Percentiles rank a stretch among this genome's conserved stretches.
Evolutionary conservation across 2,888 invertebrate genomes (phyloP).

Genomic region (Metalampra italica): DNA sequence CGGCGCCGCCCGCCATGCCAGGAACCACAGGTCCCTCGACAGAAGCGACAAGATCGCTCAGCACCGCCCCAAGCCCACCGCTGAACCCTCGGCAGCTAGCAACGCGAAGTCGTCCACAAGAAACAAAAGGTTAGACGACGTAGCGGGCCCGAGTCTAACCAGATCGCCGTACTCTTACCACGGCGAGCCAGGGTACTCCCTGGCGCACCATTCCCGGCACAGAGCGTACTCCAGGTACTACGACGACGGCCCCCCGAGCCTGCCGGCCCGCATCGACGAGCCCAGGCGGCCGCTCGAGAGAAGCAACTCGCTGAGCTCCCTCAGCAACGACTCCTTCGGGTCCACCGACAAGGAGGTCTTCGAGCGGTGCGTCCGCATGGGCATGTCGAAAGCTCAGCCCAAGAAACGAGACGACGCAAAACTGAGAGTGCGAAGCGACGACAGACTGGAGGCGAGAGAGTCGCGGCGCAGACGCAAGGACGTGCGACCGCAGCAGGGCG

Average conservation of each 20-base stretch:
- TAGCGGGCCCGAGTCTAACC: conserved; percentile 16
- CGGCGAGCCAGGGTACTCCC: conserved; percentile 21
- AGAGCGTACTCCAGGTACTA: conserved; percentile 20
- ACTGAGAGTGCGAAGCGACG: conserved; percentile 41
- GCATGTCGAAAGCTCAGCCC: conserved; percentile 74
- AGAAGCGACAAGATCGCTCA: conserved; percentile 40
- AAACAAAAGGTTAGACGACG: conserved; percentile 27
- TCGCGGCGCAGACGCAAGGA: conserved; percentile 5
- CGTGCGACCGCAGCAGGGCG: conserved; percentile 20
- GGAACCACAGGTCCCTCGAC: conserved; percentile 46
- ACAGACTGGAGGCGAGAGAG: conserved; percentile 24
- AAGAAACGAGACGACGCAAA: conserved; percentile 26
- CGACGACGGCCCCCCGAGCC: conserved; percentile 41
- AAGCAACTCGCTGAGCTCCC: conserved; percentile 53
- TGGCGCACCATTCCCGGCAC: conserved; percentile 22
- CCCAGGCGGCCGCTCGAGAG: conserved; percentile 25
- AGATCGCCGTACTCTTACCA: conserved; percentile 32
- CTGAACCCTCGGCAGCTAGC: conserved; percentile 38
- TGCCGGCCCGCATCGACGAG: conserved; percentile 39
- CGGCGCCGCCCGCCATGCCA: conserved; percentile 21
- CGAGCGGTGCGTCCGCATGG: conserved; percentile 87
- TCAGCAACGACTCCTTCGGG: conserved; percentile 75
- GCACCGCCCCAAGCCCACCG: conserved; percentile 30
- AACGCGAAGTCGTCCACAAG: conserved; percentile 29
- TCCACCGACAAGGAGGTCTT: conserved; percentile 83